Evolutionary conservation across 1,140 invertebrate species (phyloP).

Genomic region (Brachionus paranguensis): DNA sequence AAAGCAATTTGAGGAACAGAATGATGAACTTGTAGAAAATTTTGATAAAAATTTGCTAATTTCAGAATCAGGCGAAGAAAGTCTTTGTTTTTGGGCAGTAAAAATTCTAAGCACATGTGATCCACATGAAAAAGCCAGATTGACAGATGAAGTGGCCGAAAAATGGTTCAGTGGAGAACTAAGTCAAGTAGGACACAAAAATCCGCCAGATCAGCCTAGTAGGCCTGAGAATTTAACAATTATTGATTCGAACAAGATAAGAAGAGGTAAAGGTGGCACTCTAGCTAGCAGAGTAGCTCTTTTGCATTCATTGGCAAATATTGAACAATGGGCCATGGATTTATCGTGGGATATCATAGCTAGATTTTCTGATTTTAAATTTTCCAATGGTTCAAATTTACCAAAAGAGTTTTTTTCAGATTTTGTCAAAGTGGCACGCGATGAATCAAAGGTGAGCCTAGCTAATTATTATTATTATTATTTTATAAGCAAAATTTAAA

Average conservation of each 20-base stretch:
- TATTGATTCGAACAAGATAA: conserved; percentile 43
- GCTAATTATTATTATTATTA: neutral
- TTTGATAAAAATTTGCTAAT: neutral
- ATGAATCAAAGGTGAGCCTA: conserved; percentile 42
- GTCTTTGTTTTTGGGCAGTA: conserved; percentile 42
- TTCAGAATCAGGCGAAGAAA: conserved; percentile 21
- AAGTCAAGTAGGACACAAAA: conserved; percentile 28
- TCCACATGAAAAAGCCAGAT: conserved; percentile 42
- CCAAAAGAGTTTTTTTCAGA: conserved; percentile 44
- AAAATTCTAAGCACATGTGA: conserved; percentile 42
- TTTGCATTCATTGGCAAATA: conserved; percentile 44
- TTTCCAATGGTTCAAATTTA: conserved; percentile 30
- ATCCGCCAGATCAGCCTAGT: conserved; percentile 43
- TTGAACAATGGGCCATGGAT: conserved; percentile 45
- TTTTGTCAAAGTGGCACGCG: conserved; percentile 43
- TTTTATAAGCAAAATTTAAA: neutral
- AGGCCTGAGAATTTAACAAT: conserved; percentile 41
- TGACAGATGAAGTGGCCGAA: conserved; percentile 41
- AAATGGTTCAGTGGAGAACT: conserved; percentile 42
- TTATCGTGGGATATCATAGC: conserved; percentile 44
- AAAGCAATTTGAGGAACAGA: conserved; percentile 41
- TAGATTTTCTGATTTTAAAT: conserved; percentile 40
- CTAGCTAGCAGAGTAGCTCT: conserved; percentile 43
- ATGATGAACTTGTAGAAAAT: conserved; percentile 14
- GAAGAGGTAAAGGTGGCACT: conserved; percentile 43